Evolutionary conservation across 2,113 vertebrate species (phyloP).

Genomic region (Amazona guildingii): DNA sequence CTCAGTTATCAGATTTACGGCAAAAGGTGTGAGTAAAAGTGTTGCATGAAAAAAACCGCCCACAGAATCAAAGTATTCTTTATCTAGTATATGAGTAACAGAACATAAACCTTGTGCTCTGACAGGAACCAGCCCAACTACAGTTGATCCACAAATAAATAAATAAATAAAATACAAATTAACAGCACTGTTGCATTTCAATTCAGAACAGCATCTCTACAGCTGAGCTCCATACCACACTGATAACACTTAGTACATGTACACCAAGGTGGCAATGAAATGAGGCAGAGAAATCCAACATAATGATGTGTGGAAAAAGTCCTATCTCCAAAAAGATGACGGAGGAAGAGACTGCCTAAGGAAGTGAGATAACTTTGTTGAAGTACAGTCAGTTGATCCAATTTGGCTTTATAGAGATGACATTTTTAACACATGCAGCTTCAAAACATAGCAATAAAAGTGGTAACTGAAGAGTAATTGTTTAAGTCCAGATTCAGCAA

Average conservation of each 20-base stretch:
- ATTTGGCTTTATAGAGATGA: not conserved
- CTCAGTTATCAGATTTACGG: not conserved
- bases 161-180: not conserved
- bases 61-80: not conserved
- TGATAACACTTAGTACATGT: not conserved
- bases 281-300: not conserved
- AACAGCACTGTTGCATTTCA: not conserved
- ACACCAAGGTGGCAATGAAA: not conserved
- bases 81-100: not conserved
- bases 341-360: not conserved
- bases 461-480: not conserved
- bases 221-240: not conserved
- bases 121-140: not conserved
- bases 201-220: not conserved
- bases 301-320: not conserved
- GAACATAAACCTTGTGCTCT: not conserved
- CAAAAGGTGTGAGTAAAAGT: not conserved
- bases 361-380: not conserved
- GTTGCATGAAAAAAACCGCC: not conserved
- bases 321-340: not conserved
- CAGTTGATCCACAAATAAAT: not conserved
- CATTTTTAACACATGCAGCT: not conserved
- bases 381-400: not conserved
- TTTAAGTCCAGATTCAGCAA: not conserved
- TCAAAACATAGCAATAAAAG: not conserved